Conservation (phyloP, 2,797 vertebrate species). For the Gymnocypris eckloni region DNA sequence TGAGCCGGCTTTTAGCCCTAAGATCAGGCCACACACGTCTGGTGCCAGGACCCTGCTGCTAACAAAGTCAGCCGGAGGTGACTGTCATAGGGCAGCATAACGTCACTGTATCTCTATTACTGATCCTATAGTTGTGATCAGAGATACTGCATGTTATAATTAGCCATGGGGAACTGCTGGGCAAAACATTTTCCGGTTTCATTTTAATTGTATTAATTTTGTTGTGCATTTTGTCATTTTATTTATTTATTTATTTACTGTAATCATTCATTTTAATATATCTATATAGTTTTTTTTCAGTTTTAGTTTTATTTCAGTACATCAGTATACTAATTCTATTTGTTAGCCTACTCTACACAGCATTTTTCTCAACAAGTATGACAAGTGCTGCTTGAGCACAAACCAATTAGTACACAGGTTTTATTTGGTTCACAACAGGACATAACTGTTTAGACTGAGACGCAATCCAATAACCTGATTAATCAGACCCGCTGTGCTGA, state of each 20-base stretch:
- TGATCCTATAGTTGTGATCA: background rate
- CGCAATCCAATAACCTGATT: slow-evolving; percentile 54
- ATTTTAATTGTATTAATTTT: background rate
- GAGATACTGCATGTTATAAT: background rate
- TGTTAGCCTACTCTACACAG: background rate
- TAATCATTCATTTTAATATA: too few relatives aligned
- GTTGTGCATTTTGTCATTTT: too few relatives aligned
- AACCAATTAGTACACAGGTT: slow-evolving; percentile 19
- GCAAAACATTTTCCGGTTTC: background rate
- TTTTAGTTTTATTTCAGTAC: too few relatives aligned
- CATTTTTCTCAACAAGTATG: background rate
- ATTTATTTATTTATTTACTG: too few relatives aligned
- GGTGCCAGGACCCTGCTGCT: slow-evolving; percentile 19
- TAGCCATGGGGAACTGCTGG: background rate
- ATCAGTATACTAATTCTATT: background rate
- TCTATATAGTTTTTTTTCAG: too few relatives aligned
- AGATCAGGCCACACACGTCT: background rate
- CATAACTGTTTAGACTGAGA: slow-evolving; percentile 34
- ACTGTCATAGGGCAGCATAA: background rate
- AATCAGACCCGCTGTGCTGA: slow-evolving; percentile 31
- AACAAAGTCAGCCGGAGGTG: slow-evolving; percentile 13
- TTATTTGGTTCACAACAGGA: slow-evolving; percentile 40
- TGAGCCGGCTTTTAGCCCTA: slow-evolving; percentile 32
- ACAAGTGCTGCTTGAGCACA: background rate
- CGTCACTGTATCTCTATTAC: background rate